A percentile compares a stretch with the other conserved stretches of the same genome.
phyloP scores from a whole-genome alignment of 1,140 invertebrate genomes.

The Ceratitis capitata region DNA sequence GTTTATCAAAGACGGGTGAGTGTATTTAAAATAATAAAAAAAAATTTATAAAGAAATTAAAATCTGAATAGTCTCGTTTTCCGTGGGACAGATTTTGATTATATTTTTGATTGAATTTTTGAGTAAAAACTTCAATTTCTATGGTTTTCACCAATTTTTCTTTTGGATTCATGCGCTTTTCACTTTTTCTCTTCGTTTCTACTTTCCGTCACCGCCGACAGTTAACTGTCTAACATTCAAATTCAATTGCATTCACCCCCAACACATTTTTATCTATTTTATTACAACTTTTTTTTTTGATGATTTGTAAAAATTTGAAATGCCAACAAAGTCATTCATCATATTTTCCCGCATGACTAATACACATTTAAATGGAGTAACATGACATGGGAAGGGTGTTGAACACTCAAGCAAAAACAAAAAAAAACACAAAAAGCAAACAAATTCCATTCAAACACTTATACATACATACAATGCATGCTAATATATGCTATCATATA shows the following conservation, averaged over 20 bases:
- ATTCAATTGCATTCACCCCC: neutral
- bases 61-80: too few relatives aligned
- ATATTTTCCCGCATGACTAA: constrained; percentile 33
- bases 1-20: too few relatives aligned
- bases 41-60: too few relatives aligned
- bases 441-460: neutral
- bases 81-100: too few relatives aligned
- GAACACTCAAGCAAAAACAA: neutral
- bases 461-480: too few relatives aligned
- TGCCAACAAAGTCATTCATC: constrained; percentile 33
- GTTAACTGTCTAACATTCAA: neutral
- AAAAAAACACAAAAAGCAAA: neutral
- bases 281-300: neutral
- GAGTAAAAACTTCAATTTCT: too few relatives aligned
- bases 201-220: neutral
- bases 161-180: too few relatives aligned
- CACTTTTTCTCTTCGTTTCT: neutral
- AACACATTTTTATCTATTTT: neutral
- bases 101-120: too few relatives aligned
- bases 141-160: too few relatives aligned
- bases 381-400: neutral
- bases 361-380: neutral
- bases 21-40: too few relatives aligned
- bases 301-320: neutral
- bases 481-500: neutral